Base-by-base conservation (phyloP, 2,113 vertebrate species). In the Dipodomys ordii region DNA sequence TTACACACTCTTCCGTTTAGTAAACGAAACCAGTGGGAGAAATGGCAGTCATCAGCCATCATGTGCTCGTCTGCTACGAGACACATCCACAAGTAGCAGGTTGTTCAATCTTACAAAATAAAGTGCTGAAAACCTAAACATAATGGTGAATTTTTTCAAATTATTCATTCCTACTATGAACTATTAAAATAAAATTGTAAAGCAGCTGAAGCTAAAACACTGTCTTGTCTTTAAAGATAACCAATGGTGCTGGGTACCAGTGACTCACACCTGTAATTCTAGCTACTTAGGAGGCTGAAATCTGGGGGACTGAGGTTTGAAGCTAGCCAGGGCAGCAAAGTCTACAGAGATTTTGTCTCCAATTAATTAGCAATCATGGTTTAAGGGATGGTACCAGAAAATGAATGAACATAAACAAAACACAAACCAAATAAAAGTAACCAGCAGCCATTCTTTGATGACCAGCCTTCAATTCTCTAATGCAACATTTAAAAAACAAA, bases 111-210 rank as follows among this genome's bases (percentile, higher is more conserved):
- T 90, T 73, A 87, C 0, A 94, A 86, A 92, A 90, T 65, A 65
- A 79, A 78, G 74, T 87, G 39, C 18, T 92, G 39, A 49, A 95
- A 84, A 83, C 1, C 72, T 39, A 39, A 39, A 39, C 39, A 39
- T 39, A 39, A 39, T 39, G 39, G 39, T 39, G 39, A 39, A 39
- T 5, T 39, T 6, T 88, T 92, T 79, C 13, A 53, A 94, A 76
- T 57, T 73, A 92, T 53, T 78, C 28, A 64, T 78, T 57, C 19
- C 46, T 7, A 64, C 0, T 65, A 9, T 92, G 93, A 89, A 57
- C 44, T 82, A 62, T 53, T 93, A 19, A 79, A 90, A 79, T 69
- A 90, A 39, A 91, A 80, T 79, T 81, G 28, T 64, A 92, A 88
- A 88, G 67, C 12, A 82, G 49, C 4, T 86, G 74, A 11, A 71